Percentiles rank a stretch among this genome's conserved stretches.
Conservation (phyloP, 37 sponge, comb jelly and placozoan species). For the Spongilla lacustris region DNA sequence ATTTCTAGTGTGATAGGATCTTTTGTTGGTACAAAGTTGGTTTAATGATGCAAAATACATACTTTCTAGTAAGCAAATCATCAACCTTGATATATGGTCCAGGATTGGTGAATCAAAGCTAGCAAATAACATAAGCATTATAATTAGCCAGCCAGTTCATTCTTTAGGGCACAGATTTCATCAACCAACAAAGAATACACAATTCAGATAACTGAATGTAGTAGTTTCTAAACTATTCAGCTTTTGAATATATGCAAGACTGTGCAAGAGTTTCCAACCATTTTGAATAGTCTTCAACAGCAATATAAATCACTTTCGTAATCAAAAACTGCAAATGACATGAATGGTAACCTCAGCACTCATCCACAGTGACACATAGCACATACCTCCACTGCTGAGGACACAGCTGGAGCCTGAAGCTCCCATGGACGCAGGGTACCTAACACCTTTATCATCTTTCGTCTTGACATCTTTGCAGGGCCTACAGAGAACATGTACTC, state of each 20-base stretch:
- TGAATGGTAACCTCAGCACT: background rate
- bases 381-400: conserved; percentile 53
- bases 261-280: conserved; percentile 43
- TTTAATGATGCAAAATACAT: too few species aligned
- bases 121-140: too few species aligned
- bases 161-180: too few species aligned
- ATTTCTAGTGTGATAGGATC: too few species aligned
- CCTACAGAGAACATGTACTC: conserved; percentile 45
- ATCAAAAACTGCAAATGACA: conserved; percentile 35
- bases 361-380: too few species aligned
- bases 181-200: too few species aligned
- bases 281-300: conserved; percentile 44
- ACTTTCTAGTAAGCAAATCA: too few species aligned
- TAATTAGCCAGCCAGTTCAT: too few species aligned
- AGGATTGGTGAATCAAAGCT: too few species aligned
- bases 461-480: conserved; percentile 56
- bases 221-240: background rate
- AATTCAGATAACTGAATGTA: too few species aligned
- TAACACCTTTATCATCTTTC: conserved; percentile 51
- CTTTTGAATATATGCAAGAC: background rate
- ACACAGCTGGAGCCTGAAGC: conserved; percentile 32
- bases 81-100: too few species aligned
- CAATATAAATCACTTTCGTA: conserved; percentile 50
- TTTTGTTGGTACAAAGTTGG: too few species aligned
- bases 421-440: conserved; percentile 69